Evolutionary conservation across 1,140 invertebrate species (phyloP).

Genomic region (Charaxes varanes): DNA sequence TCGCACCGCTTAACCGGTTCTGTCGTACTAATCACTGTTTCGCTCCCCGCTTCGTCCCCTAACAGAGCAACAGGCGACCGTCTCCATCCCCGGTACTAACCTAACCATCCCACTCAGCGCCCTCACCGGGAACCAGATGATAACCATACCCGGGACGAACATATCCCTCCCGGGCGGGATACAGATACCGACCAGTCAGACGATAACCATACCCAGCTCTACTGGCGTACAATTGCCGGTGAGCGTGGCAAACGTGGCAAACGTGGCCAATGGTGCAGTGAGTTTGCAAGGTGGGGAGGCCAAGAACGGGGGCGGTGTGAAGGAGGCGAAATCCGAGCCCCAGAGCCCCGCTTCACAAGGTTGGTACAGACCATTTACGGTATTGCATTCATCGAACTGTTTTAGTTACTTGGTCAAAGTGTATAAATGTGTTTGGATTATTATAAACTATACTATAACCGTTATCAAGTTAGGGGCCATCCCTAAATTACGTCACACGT

Average conservation of each 20-base stretch:
- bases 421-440: too few relatives aligned
- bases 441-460: too few relatives aligned
- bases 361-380: too few relatives aligned
- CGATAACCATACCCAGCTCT: constrained; percentile 38
- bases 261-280: constrained; percentile 16
- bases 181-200: constrained; percentile 42
- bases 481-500: too few relatives aligned
- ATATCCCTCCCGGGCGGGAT: constrained; percentile 68
- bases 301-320: constrained; percentile 19
- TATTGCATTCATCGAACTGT: too few relatives aligned
- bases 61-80: constrained; percentile 72
- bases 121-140: constrained; percentile 49
- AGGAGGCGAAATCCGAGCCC: constrained; percentile 33
- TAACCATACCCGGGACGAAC: constrained; percentile 72
- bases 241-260: constrained; percentile 25
- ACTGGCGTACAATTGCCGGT: constrained; percentile 28
- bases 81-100: constrained; percentile 76
- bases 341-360: constrained; percentile 36
- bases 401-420: too few relatives aligned
- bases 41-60: constrained; percentile 29
- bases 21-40: constrained; percentile 50
- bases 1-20: too few relatives aligned
- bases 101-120: constrained; percentile 74
- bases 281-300: constrained; percentile 12
- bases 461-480: too few relatives aligned